These are phyloP conservation scores for Tiaroga cobitis DNA, from an alignment of 2,797 vertebrate genomes.

Conservation along the genomic window DNA sequence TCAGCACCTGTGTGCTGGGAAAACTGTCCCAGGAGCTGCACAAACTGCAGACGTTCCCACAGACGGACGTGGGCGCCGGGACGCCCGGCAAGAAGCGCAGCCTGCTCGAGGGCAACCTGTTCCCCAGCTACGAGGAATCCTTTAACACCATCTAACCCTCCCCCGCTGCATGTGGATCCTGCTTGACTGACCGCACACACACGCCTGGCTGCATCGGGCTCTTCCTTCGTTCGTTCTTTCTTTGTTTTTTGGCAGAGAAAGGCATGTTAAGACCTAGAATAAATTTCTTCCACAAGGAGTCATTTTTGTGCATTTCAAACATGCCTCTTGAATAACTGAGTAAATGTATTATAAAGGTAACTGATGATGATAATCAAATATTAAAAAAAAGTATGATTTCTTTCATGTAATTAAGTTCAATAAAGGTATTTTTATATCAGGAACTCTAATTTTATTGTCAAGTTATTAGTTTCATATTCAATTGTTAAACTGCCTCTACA, in stretches of 20 bases:
- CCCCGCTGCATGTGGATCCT: constrained; percentile 80
- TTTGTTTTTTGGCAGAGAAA: constrained; percentile 71
- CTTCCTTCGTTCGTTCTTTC: constrained; percentile 7
- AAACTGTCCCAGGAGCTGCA: constrained; percentile 91
- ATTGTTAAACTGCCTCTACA: not conserved
- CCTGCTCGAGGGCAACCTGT: constrained; percentile 79
- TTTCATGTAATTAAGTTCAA: constrained; percentile 83
- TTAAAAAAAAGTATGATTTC: constrained; percentile 66
- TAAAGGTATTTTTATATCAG: constrained; percentile 95
- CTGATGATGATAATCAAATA: constrained; percentile 55
- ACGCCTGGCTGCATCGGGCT: constrained; percentile 67
- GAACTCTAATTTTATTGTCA: constrained; percentile 71
- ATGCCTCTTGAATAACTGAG: constrained; percentile 57
- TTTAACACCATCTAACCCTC: constrained; percentile 78
- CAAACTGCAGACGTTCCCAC: constrained; percentile 90
- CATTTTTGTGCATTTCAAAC: constrained; percentile 57
- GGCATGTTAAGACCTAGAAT: constrained; percentile 32
- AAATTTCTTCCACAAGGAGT: not conserved
- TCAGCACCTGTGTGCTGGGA: constrained; percentile 91
- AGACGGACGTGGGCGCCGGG: constrained; percentile 88
- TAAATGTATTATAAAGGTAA: constrained; percentile 65
- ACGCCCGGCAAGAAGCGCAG: constrained; percentile 90
- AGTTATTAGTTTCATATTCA: constrained; percentile 55
- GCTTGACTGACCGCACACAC: constrained; percentile 71
- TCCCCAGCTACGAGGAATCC: constrained; percentile 80